A percentile compares a stretch with the other conserved stretches of the same genome.
These are phyloP conservation scores for Pseudomyrmex dendroicus DNA, from an alignment of 1,140 invertebrate species.

Conservation along the genomic window DNA sequence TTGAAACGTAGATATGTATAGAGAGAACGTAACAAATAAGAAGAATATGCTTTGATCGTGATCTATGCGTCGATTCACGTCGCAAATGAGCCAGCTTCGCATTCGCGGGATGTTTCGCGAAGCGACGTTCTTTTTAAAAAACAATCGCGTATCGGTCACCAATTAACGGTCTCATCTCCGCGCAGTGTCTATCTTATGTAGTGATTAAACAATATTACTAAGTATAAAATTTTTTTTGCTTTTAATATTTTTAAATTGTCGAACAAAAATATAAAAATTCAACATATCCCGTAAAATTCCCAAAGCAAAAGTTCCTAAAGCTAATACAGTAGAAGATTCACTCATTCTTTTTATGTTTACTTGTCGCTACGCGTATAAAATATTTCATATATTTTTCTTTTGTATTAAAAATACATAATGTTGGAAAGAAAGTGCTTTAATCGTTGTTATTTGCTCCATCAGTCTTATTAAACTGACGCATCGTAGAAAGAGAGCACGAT, in stretches of 20 bases:
- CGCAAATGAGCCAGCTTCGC: conserved; percentile 11
- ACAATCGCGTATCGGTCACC: not conserved
- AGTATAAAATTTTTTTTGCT: too few species aligned
- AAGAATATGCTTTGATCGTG: conserved; percentile 27
- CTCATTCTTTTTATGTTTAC: too few species aligned
- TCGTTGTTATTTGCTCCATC: not conserved
- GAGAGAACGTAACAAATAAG: not conserved
- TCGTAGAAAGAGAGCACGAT: not conserved
- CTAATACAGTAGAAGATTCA: too few species aligned
- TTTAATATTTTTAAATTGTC: too few species aligned
- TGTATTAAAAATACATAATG: not conserved
- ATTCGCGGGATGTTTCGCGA: not conserved
- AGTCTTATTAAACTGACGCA: not conserved
- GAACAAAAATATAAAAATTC: too few species aligned
- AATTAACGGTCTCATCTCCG: too few species aligned
- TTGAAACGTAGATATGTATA: not conserved
- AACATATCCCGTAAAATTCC: too few species aligned
- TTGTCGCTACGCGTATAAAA: too few species aligned
- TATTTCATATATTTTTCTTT: not conserved
- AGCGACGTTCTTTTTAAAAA: not conserved
- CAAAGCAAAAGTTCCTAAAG: too few species aligned
- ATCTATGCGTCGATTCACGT: conserved; percentile 48
- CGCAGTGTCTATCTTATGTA: too few species aligned
- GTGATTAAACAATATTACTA: too few species aligned
- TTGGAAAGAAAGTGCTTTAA: not conserved